Evolutionary conservation across 2,797 vertebrate genomes (phyloP).

Genomic region (Gymnoscopelus braueri): DNA sequence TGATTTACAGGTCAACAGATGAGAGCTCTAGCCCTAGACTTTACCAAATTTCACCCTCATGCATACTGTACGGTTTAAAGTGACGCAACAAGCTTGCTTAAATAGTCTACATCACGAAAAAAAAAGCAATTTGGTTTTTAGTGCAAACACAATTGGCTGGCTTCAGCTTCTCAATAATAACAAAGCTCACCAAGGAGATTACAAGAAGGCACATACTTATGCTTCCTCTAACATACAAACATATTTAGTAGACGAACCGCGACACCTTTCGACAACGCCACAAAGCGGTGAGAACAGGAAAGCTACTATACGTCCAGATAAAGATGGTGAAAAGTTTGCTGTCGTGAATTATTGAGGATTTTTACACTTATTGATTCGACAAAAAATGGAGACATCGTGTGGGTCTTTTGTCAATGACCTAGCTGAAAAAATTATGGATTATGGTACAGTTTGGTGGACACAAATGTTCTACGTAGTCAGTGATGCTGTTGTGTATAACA

Average conservation of each 20-base stretch:
- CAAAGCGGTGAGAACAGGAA: conserved; percentile 82
- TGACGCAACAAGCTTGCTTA: conserved; percentile 88
- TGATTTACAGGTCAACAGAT: conserved; percentile 85
- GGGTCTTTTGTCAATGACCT: conserved; percentile 47
- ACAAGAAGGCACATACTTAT: conserved; percentile 90
- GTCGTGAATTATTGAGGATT: conserved; percentile 65
- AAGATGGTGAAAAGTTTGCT: conserved; percentile 70
- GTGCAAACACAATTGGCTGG: conserved; percentile 90
- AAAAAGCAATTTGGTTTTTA: conserved; percentile 87
- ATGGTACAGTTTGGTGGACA: conserved; percentile 56
- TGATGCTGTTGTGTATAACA: conserved; percentile 44
- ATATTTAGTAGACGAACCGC: conserved; percentile 80
- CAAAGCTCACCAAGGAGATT: conserved; percentile 87
- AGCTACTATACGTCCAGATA: conserved; percentile 82
- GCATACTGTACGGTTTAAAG: conserved; percentile 88
- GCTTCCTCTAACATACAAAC: conserved; percentile 87
- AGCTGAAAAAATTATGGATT: conserved; percentile 46
- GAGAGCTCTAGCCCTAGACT: conserved; percentile 84
- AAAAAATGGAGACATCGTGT: conserved; percentile 36
- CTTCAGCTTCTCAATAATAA: conserved; percentile 88
- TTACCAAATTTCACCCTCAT: conserved; percentile 85
- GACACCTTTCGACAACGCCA: conserved; percentile 84
- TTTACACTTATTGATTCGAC: conserved; percentile 63
- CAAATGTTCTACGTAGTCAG: conserved; percentile 57
- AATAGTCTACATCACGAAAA: conserved; percentile 85